Base-by-base conservation (phyloP, 2,888 invertebrate species). In the Enchytraeus crypticus region DNA sequence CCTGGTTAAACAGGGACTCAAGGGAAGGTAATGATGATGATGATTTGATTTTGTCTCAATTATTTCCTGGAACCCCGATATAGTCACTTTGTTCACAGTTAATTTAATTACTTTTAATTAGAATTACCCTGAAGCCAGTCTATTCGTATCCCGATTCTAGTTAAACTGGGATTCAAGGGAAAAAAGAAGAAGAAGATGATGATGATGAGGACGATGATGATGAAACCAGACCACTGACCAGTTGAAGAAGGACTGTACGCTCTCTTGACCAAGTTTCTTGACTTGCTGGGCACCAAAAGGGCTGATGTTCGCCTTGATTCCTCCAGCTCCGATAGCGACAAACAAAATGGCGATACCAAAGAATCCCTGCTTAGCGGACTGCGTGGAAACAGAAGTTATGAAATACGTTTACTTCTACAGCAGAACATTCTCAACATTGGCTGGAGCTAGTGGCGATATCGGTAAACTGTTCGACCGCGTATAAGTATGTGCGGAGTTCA, bases 271-370 rank as follows among this genome's bases (percentile, higher is more conserved):
- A 5, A 73, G 59, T 43, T 71, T 70, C 53, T 73, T 69, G 0
- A 74, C 70, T 64, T 76, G 75, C 47, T 74, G 72, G 8, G 76
- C 76, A 2, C 76, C 76, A 65, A 75, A 75, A 14, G 74, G 74
- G 5, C 74, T 72, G 4, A 75, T 73, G 63, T 75, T 76, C 32
- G 75, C 73, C 61, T 76, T 76, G 60, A 75, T 74, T 1, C 75
- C 74, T 4, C 74, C 76, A 11, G 75, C 74, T 54, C 74, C 76
- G 34, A 74, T 60, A 27, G 72, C 73, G 53, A 75, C 64, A 32
- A 75, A 67, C 18, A 63, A 63, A 34, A 76, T 65, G 1, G 71
- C 74, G 45, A 65, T 21, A 51, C 72, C 64, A 65, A 71, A 75
- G 56, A 68, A 72, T 11, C 57, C 46, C 29, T 30, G 45, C 57